Evolutionary conservation across 2,113 vertebrate species (phyloP).

Genomic region (Cebus imitator): DNA sequence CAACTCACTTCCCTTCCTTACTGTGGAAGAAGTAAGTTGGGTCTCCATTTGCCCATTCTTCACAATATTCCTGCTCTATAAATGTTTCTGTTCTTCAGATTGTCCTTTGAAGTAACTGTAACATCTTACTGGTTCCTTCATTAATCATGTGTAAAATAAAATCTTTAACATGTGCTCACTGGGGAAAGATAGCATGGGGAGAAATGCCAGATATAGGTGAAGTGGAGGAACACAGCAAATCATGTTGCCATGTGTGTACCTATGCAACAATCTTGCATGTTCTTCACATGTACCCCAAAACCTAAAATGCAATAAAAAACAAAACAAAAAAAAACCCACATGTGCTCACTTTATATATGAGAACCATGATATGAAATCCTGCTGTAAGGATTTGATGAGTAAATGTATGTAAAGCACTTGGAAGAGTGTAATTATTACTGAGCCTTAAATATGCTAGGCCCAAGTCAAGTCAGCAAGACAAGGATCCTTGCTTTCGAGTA

Average conservation of each 20-base stretch:
- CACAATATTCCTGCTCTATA: background rate
- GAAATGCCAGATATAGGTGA: too few relatives aligned
- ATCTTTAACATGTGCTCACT: background rate
- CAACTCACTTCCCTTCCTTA: background rate
- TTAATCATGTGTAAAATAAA: background rate
- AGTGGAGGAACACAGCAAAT: too few relatives aligned
- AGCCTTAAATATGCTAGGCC: background rate
- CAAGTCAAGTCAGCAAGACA: background rate
- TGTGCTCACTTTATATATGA: background rate
- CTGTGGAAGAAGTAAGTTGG: background rate
- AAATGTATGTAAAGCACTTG: background rate
- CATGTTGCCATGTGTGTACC: too few relatives aligned
- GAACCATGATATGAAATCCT: background rate
- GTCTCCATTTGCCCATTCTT: background rate
- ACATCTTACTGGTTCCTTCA: too few relatives aligned
- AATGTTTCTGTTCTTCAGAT: background rate
- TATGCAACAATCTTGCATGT: too few relatives aligned
- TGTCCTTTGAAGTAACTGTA: too few relatives aligned
- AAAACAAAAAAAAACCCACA: background rate
- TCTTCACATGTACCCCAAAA: too few relatives aligned
- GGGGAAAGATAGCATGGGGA: too few relatives aligned
- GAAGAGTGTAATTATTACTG: background rate
- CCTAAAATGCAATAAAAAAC: too few relatives aligned
- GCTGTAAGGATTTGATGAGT: background rate
- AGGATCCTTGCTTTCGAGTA: background rate